These are phyloP conservation scores for Sebastes minor DNA, from an alignment of 2,797 vertebrate species.

Conservation along the genomic window DNA sequence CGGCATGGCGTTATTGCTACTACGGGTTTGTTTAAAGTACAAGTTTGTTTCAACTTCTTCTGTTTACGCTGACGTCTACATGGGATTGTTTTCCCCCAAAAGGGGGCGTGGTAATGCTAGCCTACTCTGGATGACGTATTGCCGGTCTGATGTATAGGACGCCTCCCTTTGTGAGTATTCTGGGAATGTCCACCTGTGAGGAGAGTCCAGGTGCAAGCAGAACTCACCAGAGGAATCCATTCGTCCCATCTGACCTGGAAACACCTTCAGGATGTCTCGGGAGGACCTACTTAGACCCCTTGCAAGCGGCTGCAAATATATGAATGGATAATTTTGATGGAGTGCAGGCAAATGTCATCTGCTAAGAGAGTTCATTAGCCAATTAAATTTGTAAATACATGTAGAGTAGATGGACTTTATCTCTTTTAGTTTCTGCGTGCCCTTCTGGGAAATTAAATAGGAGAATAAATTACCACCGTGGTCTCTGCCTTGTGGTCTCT, in stretches of 20 bases:
- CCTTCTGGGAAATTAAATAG: conserved; percentile 63
- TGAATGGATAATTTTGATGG: conserved; percentile 20
- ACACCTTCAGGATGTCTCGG: background rate
- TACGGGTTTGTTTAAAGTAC: too few species aligned
- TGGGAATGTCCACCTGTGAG: conserved; percentile 11
- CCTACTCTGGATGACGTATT: background rate
- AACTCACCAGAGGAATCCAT: conserved; percentile 13
- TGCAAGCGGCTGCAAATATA: background rate
- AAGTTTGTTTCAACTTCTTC: too few species aligned
- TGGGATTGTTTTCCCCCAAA: too few species aligned
- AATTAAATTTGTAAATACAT: conserved; percentile 49
- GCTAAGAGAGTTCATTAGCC: conserved; percentile 50
- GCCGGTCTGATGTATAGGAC: background rate
- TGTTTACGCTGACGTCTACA: too few species aligned
- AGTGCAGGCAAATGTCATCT: conserved; percentile 40
- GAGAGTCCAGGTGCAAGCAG: conserved; percentile 1
- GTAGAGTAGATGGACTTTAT: conserved; percentile 42
- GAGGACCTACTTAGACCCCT: background rate
- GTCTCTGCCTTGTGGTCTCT: conserved; percentile 24
- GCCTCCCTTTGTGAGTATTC: conserved; percentile 1
- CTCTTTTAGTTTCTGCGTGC: conserved; percentile 26
- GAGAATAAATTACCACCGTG: conserved; percentile 48
- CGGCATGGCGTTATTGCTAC: too few species aligned
- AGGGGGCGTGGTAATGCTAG: too few species aligned
- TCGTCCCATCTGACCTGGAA: conserved; percentile 24